Percentiles rank a stretch among this genome's conserved stretches.
Conservation (phyloP, 2,888 invertebrate genomes). For the Clostera curtula region DNA sequence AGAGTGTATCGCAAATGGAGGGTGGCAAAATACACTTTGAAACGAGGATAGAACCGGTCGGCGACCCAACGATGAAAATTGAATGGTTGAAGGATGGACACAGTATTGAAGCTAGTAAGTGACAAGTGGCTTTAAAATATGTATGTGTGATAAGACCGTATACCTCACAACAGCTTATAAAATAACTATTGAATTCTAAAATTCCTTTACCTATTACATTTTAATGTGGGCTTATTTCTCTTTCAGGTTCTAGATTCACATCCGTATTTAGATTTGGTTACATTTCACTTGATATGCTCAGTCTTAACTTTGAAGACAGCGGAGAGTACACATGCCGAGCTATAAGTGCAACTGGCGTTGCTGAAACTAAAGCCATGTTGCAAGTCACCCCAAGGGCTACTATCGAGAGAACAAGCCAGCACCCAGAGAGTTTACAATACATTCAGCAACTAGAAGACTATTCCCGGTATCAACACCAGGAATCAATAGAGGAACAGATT, state of each 20-base stretch:
- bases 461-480: conserved; percentile 88
- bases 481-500: conserved; percentile 87
- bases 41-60: conserved; percentile 96
- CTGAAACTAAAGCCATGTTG: conserved; percentile 88
- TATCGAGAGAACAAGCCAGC: conserved; percentile 91
- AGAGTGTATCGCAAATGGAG: conserved; percentile 87
- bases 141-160: background rate
- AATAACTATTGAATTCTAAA: conserved; percentile 2
- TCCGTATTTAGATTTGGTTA: conserved; percentile 98
- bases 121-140: conserved; percentile 2
- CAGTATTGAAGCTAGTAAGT: conserved; percentile 93
- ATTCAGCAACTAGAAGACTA: conserved; percentile 94
- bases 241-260: conserved; percentile 93
- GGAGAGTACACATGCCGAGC: conserved; percentile 95
- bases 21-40: conserved; percentile 97
- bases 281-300: conserved; percentile 93
- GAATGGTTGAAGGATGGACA: conserved; percentile 97
- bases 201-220: background rate
- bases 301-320: conserved; percentile 88
- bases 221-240: conserved; percentile 4
- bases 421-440: conserved; percentile 92
- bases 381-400: conserved; percentile 87
- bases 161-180: background rate
- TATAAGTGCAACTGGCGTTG: conserved; percentile 89
- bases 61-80: conserved; percentile 96